Evolutionary conservation across 2,113 vertebrate genomes (phyloP), one percentile per base, ranked within the genome.

Genomic region (Colinus virginianus): DNA sequence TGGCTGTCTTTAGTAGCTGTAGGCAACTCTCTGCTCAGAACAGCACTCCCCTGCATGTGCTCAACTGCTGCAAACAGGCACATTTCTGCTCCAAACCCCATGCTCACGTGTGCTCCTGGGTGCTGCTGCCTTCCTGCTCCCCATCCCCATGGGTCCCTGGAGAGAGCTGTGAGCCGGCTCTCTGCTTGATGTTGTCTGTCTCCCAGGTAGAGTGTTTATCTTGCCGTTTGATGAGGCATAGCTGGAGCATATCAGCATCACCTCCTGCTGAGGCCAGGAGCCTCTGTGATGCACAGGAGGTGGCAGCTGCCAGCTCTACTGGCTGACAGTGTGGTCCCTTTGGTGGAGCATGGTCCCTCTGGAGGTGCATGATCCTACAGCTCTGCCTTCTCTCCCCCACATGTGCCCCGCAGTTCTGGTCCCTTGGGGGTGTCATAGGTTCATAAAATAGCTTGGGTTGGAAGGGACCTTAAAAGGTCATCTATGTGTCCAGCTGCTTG

Each of bases 101-200:
- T 14, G 17, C 53, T 82, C 36, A 58, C 53, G 58, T 79, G 63
- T 5, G 15, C 56, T 77, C 30, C 25, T 67, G 7, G 81, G 42
- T 10, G 11, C 30, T 82, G 21, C 66, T 71, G 40, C 21, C 12
- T 88, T 17, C 48, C 9, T 78, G 12, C 28, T 79, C 20, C 7
- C 4, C 25, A 9, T 61, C 22, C n/a, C 53, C 13, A 2, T 0
- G 0, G 40, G 3, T 7, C 8, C 45, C 4, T 0, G 3, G 2
- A 46, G 38, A 23, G 20, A 53, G 51, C 42, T 9, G 3, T 0
- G 3, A 64, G 78, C 61, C 69, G 80, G 91, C 40, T 90, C 77
- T 62, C 64, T 80, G 76, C 72, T 48, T 7, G 21, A 13, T 71
- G 90, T 85, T 90, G 87, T 77, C 92, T 90, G 62, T 85, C 84